A percentile compares a stretch with the other conserved stretches of the same genome.
Conservation (phyloP, 2,113 vertebrate genomes). For the Pluvialis apricaria region DNA sequence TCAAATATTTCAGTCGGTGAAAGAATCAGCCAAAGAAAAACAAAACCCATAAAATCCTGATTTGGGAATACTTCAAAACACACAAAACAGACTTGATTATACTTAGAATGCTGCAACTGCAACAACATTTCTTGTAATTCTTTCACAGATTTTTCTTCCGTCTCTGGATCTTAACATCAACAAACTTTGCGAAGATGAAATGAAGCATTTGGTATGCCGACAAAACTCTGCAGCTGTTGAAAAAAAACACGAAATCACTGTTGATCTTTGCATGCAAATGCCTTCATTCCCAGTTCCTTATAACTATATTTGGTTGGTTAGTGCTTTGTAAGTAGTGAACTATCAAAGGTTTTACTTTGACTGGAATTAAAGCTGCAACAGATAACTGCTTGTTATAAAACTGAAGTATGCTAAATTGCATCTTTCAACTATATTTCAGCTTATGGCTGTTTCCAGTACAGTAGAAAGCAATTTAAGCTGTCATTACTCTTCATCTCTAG, state of each 20-base stretch:
- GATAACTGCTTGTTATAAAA: conserved; percentile 9
- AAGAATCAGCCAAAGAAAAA: neutral
- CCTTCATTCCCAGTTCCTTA: neutral
- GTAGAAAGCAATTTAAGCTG: conserved; percentile 32
- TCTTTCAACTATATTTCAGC: conserved; percentile 11
- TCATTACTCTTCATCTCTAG: conserved; percentile 17
- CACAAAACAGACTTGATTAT: neutral
- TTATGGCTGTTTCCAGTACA: neutral
- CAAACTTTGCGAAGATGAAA: conserved; percentile 37
- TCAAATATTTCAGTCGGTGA: neutral
- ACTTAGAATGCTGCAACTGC: neutral
- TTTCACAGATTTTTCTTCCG: conserved; percentile 32
- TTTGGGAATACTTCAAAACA: neutral
- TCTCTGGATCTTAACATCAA: conserved; percentile 36
- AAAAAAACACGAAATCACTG: conserved; percentile 26
- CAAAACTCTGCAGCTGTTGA: conserved; percentile 29
- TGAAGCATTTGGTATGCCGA: conserved; percentile 12
- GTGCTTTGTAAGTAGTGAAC: neutral
- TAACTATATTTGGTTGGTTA: neutral
- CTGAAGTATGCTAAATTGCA: neutral
- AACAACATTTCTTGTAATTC: conserved; percentile 21
- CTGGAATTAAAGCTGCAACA: neutral
- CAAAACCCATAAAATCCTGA: neutral
- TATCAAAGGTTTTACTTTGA: conserved; percentile 1
- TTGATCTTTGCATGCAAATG: conserved; percentile 32